These are phyloP conservation scores for Propsilocerus akamusi DNA, from an alignment of 1,140 invertebrate genomes.

Conservation along the genomic window DNA sequence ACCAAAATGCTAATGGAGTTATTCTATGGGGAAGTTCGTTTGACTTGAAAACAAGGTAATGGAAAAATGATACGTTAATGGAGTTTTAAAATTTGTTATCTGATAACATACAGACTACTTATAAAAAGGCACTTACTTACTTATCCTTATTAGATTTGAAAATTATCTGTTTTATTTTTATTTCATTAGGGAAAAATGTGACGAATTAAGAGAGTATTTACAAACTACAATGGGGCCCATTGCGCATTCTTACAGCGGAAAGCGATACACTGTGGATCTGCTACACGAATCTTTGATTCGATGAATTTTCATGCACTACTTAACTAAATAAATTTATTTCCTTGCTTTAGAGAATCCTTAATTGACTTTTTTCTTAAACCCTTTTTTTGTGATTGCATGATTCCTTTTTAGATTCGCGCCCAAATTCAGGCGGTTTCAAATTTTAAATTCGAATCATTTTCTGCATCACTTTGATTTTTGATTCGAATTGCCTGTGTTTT, in stretches of 20 bases:
- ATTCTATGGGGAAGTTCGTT: slow-evolving; percentile 56
- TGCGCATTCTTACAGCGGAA: slow-evolving; percentile 9
- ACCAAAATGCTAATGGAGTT: slow-evolving; percentile 34
- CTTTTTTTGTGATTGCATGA: background rate
- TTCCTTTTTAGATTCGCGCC: too few relatives aligned
- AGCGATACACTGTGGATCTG: background rate
- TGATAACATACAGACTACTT: too few relatives aligned
- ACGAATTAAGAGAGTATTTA: slow-evolving; percentile 34
- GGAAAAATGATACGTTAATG: background rate
- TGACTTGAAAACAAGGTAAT: slow-evolving; percentile 35
- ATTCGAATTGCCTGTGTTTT: too few relatives aligned
- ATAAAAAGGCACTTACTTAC: background rate
- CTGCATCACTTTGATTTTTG: too few relatives aligned
- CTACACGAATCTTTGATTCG: background rate
- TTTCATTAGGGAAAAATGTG: slow-evolving; percentile 33
- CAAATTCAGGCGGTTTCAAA: too few relatives aligned
- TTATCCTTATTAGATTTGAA: background rate
- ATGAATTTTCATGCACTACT: too few relatives aligned
- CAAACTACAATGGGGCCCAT: slow-evolving; percentile 37
- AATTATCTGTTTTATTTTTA: background rate
- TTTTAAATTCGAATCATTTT: too few relatives aligned
- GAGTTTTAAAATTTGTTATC: too few relatives aligned
- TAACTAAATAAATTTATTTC: slow-evolving; percentile 1
- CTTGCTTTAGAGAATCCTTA: background rate
- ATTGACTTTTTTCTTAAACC: background rate